Conservation (phyloP, 2,113 vertebrate genomes). For the Petaurus breviceps region DNA sequence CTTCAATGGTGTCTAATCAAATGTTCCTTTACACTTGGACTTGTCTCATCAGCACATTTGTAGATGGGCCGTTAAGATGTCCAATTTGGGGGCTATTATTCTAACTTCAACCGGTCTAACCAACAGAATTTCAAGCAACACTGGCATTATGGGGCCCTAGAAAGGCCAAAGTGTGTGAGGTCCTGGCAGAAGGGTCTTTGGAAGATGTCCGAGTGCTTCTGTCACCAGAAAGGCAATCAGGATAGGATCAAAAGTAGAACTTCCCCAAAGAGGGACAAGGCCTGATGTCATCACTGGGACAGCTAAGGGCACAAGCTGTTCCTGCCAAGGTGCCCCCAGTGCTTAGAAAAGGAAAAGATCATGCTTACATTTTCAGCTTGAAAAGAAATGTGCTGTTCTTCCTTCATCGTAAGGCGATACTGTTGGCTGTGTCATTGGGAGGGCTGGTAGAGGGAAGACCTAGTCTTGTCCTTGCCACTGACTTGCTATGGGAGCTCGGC, state of each 20-base stretch:
- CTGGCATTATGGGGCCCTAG: neutral
- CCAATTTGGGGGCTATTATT: neutral
- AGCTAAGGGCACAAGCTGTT: constrained; percentile 8
- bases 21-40: neutral
- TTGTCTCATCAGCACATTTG: constrained; percentile 20
- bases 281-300: constrained; percentile 27
- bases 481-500: neutral
- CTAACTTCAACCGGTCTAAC: neutral
- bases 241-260: neutral
- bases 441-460: too few species aligned
- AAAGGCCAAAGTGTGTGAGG: neutral
- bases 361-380: constrained; percentile 17
- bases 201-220: neutral
- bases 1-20: constrained; percentile 5
- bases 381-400: constrained; percentile 1
- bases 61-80: neutral
- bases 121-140: neutral
- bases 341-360: constrained; percentile 23
- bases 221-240: neutral
- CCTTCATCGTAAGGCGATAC: neutral
- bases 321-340: constrained; percentile 37
- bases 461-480: neutral
- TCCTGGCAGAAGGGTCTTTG: neutral
- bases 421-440: too few species aligned
- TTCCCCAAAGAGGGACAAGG: neutral